Base-by-base conservation (phyloP, 2,797 vertebrate genomes). In the Gallirallus australis region DNA sequence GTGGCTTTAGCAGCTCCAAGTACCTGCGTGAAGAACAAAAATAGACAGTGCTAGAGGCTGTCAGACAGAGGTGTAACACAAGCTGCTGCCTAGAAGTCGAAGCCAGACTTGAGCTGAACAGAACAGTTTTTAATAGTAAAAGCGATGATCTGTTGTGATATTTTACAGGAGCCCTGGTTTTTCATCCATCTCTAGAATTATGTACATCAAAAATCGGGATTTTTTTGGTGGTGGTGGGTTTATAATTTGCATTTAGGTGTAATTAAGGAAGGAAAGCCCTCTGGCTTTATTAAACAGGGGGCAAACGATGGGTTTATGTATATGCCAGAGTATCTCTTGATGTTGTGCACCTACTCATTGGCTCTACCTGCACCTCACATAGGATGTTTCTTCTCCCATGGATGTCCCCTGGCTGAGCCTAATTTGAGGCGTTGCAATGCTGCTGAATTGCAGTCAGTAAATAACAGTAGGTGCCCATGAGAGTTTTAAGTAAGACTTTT, bases 371-470 rank as follows among this genome's bases (percentile, higher is more conserved):
- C 59, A 5, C 23, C 75, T 77, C 63, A 3, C 3, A 0, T 11
- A 2, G 13, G 66, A 4, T 2, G 3, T 37, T 57, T 56, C 33
- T 47, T 39, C 28, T 47, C 30, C 1, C 0, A 0, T 9, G 19
- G 30, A 5, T 39, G 47, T 39, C 59, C 2, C 0, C 45, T 0
- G 37, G 4, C 54, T 18, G 52, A 88, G 52, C 66, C 47, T 7
- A 0, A 1, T 23, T 12, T 15, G 63, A 35, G 56, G 40, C 15
- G 2, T 20, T 68, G n/a, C 7, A 33, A 0, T 54, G 42, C 66
- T 57, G 54, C 27, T 23, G 35, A 39, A 17, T 15, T 54, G 20
- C 71, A 53, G 28, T 42, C 48, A 33, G 37, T 72, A 68, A 81
- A 77, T 40, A 72, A 24, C 68, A 59, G 66, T 20, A 65, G 27